Base-by-base conservation (phyloP, 2,113 vertebrate species). In the Bufo bufo region DNA sequence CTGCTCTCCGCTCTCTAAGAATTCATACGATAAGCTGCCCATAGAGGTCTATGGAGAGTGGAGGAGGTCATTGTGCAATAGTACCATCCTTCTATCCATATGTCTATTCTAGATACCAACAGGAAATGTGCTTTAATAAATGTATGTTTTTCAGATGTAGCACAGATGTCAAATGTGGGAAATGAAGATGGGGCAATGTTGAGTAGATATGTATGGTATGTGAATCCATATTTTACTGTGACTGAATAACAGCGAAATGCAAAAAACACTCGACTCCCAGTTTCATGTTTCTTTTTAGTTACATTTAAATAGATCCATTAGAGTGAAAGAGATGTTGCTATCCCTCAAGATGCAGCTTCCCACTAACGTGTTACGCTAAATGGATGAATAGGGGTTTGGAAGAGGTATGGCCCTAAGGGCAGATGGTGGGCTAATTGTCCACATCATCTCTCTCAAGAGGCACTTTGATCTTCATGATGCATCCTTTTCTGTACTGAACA, bases 241-340 rank as follows among this genome's bases (percentile, higher is more conserved):
- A 33, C 19, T 52, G 1, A 82, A 47, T 49, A 47, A 49, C 17
- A 82, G 0, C 20, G 19, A 49, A 19, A 56, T 72, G 82, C 54
- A 59, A 43, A 33, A 80, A 52, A 43, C 59, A 87, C 59, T n/a
- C 49, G 9, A 77, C n/a, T 56, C 47, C 13, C 43, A 0, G 10
- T 20, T 56, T 79, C 16, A 16, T 20, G 43, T 83, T 45, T 54
- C 20, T 77, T 87, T 82, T 81, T 82, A 74, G 43, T 75, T 66
- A 89, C 93, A 91, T 90, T 92, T 93, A 23, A 66, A 86, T 92
- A 87, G 89, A 95, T 94, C 95, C 90, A 92, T 85, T 50, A 89
- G 74, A 0, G 2, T 9, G 23, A 3, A 58, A 54, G 4, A 63
- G 14, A 50, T 4, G 19, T 61, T 66, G 47, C 47, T 47, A 14